Percentiles rank a stretch among this genome's conserved stretches.
Conservation (phyloP, 2,797 vertebrate genomes). For the Diglossa cyanea region DNA sequence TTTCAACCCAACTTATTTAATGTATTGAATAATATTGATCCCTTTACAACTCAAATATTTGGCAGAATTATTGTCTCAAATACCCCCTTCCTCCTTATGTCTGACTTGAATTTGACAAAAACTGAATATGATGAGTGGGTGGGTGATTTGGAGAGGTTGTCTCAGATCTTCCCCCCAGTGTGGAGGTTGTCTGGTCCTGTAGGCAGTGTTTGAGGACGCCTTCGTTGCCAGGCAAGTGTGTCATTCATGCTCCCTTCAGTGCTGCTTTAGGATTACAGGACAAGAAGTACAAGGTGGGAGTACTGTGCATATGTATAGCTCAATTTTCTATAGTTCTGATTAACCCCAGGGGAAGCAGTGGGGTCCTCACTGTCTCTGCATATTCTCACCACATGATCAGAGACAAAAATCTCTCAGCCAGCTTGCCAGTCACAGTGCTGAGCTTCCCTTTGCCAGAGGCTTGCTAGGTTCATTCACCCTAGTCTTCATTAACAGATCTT, state of each 20-base stretch:
- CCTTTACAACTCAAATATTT: not conserved
- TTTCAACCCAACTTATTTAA: not conserved
- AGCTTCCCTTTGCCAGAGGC: not conserved
- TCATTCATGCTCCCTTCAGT: not conserved
- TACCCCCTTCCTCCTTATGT: not conserved
- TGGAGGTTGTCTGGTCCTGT: not conserved
- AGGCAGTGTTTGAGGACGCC: not conserved
- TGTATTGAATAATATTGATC: not conserved
- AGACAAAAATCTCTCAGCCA: not conserved
- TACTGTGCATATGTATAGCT: not conserved
- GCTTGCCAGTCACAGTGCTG: not conserved
- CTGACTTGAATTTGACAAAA: not conserved
- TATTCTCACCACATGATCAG: not conserved
- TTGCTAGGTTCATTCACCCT: not conserved
- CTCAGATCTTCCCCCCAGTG: not conserved
- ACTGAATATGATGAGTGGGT: not conserved
- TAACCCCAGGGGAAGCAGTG: fast-evolving
- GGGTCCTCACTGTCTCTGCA: not conserved
- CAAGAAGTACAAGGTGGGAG: not conserved
- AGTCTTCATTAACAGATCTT: not conserved
- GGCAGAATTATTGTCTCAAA: not conserved
- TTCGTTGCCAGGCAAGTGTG: not conserved
- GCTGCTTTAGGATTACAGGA: not conserved
- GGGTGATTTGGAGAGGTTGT: not conserved
- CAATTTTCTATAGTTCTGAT: not conserved